Base-by-base conservation (phyloP, 2,113 vertebrate species). In the Tenebrosternarchus preto region DNA sequence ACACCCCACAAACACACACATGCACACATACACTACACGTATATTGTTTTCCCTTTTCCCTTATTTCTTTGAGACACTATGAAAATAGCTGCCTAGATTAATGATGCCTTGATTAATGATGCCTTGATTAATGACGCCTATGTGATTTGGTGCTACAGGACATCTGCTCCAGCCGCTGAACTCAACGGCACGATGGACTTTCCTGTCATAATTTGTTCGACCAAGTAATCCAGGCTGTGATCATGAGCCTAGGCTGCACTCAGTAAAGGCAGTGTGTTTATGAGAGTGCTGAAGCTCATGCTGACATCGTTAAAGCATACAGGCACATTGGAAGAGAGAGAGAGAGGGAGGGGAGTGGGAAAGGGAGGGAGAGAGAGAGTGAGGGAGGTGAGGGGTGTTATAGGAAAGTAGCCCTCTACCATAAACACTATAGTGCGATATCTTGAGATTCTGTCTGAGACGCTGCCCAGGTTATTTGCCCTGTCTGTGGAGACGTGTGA, bases 21-120 rank as follows among this genome's bases (percentile, higher is more conserved):
- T 46, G 20, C 29, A n/a, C 70, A 56, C 50, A 22, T 20, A 57
- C 84, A 86, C 85, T 50, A 9, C 12, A 50, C 12, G 43, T 12
- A 89, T 88, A 82, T 89, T 87, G 86, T 88, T 90, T 81, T 81
- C 25, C 83, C 73, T 72, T 80, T 83, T 72, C 20, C 75, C 76
- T 84, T 57, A 85, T 88, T 86, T 87, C 69, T 88, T 88, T 86
- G 87, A 80, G 77, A 82, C 67, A 66, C 63, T 73, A 76, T 82
- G 50, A 82, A n/a, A 81, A 85, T 80, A 60, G 67, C 22, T 50
- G 59, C 60, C 43, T 76, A 80, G 74, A 82, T 79, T 75, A 57
- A 78, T 82, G 76, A 78, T 76, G 53, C 53, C 33, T 68, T 81
- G 63, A 56, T 76, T 72, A n/a, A n/a, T n/a, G n/a, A n/a, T n/a